phyloP scores from a whole-genome alignment of 1,140 invertebrate species.

The Phthorimaea operculella region DNA sequence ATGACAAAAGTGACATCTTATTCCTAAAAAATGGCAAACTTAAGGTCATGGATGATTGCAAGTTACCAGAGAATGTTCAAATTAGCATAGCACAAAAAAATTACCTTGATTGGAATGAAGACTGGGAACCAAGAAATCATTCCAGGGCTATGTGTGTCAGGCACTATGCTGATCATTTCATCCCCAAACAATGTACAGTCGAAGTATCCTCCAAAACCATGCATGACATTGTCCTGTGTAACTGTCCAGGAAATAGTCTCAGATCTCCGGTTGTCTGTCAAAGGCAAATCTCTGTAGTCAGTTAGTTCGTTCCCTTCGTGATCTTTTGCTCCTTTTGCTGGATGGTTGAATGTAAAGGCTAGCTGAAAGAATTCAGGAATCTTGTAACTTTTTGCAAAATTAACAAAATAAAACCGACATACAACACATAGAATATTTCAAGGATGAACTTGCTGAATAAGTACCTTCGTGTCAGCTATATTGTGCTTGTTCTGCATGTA shows the following conservation, averaged over 20 bases:
- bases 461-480: constrained; percentile 78
- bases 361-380: constrained; percentile 55
- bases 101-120: constrained; percentile 88
- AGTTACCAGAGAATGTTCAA: neutral
- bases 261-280: constrained; percentile 82
- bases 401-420: neutral
- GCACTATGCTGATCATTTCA: constrained; percentile 89
- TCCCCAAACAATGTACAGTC: constrained; percentile 87
- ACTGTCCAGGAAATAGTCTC: constrained; percentile 77
- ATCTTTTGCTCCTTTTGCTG: constrained; percentile 55
- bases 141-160: constrained; percentile 85
- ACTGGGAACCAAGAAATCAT: constrained; percentile 99
- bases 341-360: constrained; percentile 92
- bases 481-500: constrained; percentile 91
- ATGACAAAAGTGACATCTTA: no score
- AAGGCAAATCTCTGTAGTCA: constrained; percentile 73
- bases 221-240: constrained; percentile 80
- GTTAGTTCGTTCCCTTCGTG: constrained; percentile 40
- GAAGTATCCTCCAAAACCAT: constrained; percentile 97
- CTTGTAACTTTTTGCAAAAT: neutral
- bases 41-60: no score
- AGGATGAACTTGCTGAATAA: neutral
- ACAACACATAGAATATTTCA: neutral
- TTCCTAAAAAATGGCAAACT: no score
- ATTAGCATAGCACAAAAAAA: neutral